Conservation (phyloP, 2,888 invertebrate genomes). For the Sericinus montela region DNA sequence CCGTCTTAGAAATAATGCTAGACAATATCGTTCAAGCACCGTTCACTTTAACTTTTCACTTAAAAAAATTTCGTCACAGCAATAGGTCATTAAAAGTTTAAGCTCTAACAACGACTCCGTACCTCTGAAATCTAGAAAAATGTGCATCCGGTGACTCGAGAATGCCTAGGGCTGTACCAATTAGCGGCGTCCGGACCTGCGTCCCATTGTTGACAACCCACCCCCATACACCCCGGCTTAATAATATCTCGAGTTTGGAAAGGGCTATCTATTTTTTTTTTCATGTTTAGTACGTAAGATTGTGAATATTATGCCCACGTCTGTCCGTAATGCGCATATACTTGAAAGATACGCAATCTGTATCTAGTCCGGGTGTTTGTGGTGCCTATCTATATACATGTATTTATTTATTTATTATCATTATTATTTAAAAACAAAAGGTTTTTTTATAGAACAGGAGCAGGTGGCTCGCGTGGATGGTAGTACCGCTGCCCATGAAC, state of each 20-base stretch:
- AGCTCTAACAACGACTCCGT: conserved; percentile 28
- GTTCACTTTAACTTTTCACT: neutral
- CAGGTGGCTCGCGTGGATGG: no score
- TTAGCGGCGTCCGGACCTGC: conserved; percentile 51
- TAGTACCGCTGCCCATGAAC: no score
- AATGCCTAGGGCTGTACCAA: conserved; percentile 61
- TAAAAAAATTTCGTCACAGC: conserved; percentile 4
- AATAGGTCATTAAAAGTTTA: conserved; percentile 20
- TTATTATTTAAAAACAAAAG: no score
- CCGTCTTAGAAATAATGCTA: neutral
- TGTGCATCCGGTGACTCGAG: conserved; percentile 46
- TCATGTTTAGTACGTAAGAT: neutral
- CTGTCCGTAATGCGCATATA: neutral
- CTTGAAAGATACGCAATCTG: no score
- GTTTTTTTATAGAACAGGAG: no score
- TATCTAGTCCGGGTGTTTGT: no score
- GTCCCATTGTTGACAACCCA: conserved; percentile 37
- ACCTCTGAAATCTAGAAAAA: conserved; percentile 32
- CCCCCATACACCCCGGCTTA: neutral
- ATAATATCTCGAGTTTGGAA: neutral
- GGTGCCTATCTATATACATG: no score
- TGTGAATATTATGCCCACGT: no score
- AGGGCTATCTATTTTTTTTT: conserved; percentile 1
- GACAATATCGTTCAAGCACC: neutral
- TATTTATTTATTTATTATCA: no score